Evolutionary conservation across 2,113 vertebrate species (phyloP), one percentile per base, ranked within the genome.

Genomic region (Lota lota): DNA sequence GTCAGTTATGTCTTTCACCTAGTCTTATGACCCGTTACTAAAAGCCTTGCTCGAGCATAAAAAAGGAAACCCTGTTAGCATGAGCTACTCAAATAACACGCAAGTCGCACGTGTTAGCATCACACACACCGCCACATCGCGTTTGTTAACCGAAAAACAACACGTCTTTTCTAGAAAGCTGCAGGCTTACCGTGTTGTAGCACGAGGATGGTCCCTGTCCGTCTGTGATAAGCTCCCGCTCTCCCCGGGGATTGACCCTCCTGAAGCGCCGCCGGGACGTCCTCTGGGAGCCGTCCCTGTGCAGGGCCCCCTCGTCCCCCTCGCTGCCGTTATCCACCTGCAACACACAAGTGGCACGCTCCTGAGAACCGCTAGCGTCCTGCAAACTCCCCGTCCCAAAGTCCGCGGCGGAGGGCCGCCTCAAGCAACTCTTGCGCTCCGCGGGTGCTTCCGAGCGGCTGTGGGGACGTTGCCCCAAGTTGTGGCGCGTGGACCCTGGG

Each of bases 301-400:
- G 94, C 73, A 95, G 70, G 60, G 93, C 88, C 59, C 68, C 82
- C 22, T 96, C 95, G 84, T 96, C 94, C 63, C 92, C 93, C 75
- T 96, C 95, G 70, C 93, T 95, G 64, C 92, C 82, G 87, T 98
- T 96, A 82, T 98, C 95, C 92, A 98, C 96, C 97, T 99, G 96
- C 80, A 95, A 94, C 18, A 93, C 88, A 94, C 65, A 83, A 73
- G 63, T 53, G 3, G 83, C 69, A 86, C 50, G 66, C 4, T 78
- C 79, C 79, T 87, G 79, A 85, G 83, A 85, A 74, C 1, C 64
- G 60, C 63, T 77, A 51, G 67, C 54, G 63, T 69, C 59, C 1
- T 0, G 57, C 12, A 62, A 40, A 4, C n/a, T 18, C 15, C 61
- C 63, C 21, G 58, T 65, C 7, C 61, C 62, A 8, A 59, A 53